Conservation (phyloP, 2,797 vertebrate species). For the Arvicola amphibius region DNA sequence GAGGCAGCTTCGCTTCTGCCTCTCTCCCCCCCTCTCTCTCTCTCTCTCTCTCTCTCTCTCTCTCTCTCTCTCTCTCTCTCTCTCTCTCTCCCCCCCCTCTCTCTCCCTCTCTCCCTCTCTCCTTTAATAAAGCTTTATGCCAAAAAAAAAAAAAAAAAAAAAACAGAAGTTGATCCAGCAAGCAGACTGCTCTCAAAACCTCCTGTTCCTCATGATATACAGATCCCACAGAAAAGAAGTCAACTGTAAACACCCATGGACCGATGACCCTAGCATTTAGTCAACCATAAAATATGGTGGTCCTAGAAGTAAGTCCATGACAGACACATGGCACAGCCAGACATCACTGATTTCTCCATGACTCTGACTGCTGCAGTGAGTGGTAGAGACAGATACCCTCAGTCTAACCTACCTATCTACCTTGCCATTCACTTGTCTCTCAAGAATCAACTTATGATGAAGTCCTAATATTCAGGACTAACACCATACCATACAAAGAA, state of each 20-base stretch:
- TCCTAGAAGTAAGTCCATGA: background rate
- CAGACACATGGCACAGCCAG: background rate
- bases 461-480: background rate
- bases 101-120: no score
- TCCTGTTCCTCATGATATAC: background rate
- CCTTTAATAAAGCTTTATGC: no score
- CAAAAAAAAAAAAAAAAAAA: no score
- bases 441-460: background rate
- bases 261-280: background rate
- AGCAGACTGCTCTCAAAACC: background rate
- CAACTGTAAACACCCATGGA: background rate
- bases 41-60: no score
- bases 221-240: background rate
- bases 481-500: background rate
- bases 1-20: no score
- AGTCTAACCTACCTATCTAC: background rate
- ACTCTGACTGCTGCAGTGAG: background rate
- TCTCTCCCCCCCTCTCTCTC: no score
- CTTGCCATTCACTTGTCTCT: background rate
- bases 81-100: no score
- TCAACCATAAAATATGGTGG: rapidly evolving
- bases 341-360: background rate
- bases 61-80: no score
- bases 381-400: background rate
- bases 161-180: background rate